These are phyloP conservation scores for Patagioenas fasciata DNA, from an alignment of 2,113 vertebrate species.

Conservation along the genomic window DNA sequence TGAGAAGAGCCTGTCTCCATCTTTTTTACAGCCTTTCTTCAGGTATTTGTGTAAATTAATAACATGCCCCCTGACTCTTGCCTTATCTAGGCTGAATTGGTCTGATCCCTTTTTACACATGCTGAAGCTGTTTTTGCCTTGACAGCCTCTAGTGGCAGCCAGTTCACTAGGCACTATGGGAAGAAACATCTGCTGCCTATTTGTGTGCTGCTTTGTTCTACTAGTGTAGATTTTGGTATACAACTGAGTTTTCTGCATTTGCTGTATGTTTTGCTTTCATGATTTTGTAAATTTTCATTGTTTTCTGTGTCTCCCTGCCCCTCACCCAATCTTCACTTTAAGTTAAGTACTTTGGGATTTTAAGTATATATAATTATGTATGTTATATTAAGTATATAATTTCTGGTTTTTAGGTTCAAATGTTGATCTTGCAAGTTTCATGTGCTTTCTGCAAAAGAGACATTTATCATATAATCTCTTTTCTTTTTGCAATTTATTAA, in stretches of 20 bases:
- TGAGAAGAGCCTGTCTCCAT: not conserved
- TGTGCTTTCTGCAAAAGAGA: not conserved
- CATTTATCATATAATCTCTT: not conserved
- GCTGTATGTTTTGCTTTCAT: not conserved
- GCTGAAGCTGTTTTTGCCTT: not conserved
- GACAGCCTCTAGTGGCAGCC: not conserved
- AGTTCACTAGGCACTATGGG: fast-evolving
- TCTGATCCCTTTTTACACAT: not conserved
- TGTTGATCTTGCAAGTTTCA: not conserved
- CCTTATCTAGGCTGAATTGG: not conserved
- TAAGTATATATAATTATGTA: not conserved
- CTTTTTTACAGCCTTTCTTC: not conserved
- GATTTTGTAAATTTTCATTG: not conserved
- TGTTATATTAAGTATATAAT: not conserved
- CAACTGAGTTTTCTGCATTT: not conserved
- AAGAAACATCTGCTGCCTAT: not conserved
- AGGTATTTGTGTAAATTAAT: not conserved
- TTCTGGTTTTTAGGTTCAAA: not conserved
- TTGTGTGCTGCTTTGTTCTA: not conserved
- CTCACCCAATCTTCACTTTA: not conserved
- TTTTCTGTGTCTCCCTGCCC: not conserved
- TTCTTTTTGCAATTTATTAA: not conserved
- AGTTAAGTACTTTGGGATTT: not conserved
- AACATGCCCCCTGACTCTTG: not conserved
- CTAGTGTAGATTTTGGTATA: not conserved